Evolutionary conservation across 2,797 vertebrate genomes (phyloP).

Genomic region (Propithecus deckenii): DNA sequence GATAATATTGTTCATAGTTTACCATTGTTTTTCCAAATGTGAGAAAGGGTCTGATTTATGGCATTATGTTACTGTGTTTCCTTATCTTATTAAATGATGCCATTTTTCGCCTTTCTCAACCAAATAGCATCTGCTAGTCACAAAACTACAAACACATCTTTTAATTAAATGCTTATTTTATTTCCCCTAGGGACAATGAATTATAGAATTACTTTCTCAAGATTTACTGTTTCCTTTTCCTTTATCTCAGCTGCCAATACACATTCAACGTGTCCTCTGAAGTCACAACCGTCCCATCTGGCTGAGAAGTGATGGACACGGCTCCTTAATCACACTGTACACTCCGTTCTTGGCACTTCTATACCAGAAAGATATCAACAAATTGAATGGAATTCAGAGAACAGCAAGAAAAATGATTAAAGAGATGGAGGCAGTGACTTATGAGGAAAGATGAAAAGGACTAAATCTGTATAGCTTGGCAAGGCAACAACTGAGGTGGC

Average conservation of each 20-base stretch:
- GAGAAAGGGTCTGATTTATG: constrained; percentile 50
- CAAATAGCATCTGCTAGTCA: constrained; percentile 67
- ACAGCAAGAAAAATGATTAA: constrained; percentile 77
- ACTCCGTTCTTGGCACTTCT: constrained; percentile 65
- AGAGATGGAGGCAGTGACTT: constrained; percentile 70
- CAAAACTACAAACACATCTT: constrained; percentile 61
- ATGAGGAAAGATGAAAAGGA: constrained; percentile 69
- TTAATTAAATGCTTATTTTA: constrained; percentile 74
- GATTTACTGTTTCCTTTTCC: constrained; percentile 50
- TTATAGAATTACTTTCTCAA: constrained; percentile 52
- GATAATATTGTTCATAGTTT: constrained; percentile 49
- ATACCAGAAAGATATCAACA: constrained; percentile 64
- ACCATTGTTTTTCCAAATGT: constrained; percentile 29
- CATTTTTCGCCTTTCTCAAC: constrained; percentile 38
- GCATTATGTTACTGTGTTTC: constrained; percentile 25
- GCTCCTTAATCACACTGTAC: constrained; percentile 67
- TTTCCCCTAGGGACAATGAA: constrained; percentile 57
- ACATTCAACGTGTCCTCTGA: constrained; percentile 52
- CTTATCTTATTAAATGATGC: constrained; percentile 64
- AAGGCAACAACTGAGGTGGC: constrained; percentile 15
- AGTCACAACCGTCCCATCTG: constrained; percentile 70
- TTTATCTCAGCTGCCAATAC: constrained; percentile 44
- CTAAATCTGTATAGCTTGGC: constrained; percentile 67
- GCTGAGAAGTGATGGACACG: constrained; percentile 60
- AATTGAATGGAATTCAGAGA: constrained; percentile 75